These are phyloP conservation scores for Drosophila lacteicornis DNA, from an alignment of 1,140 invertebrate species.

Conservation along the genomic window DNA sequence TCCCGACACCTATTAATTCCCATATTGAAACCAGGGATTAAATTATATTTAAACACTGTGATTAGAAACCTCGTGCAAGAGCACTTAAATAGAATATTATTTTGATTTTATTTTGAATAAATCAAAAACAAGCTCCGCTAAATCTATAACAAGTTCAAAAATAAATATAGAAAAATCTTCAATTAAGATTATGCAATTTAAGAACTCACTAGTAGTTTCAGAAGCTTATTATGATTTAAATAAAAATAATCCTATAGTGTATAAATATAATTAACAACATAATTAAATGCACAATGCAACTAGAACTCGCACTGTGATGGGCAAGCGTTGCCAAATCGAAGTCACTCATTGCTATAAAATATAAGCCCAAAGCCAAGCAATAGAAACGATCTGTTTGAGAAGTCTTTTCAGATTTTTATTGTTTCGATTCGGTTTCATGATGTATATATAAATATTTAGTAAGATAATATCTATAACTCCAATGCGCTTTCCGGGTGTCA, in stretches of 20 bases:
- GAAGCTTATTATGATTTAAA: neutral
- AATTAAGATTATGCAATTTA: neutral
- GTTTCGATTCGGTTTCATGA: conserved; percentile 46
- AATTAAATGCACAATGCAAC: neutral
- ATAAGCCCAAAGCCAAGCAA: conserved; percentile 5
- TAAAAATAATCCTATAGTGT: too few species aligned
- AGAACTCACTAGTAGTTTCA: neutral
- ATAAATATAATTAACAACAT: neutral
- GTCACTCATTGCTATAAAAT: conserved; percentile 2
- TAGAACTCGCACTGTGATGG: conserved; percentile 19
- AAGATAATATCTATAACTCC: conserved; percentile 38
- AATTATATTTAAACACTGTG: conserved; percentile 4
- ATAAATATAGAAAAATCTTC: neutral
- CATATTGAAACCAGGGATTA: neutral
- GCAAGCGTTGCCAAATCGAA: conserved; percentile 30
- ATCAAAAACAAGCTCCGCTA: conserved; percentile 1
- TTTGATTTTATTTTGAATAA: neutral
- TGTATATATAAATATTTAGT: conserved; percentile 24
- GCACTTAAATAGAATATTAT: neutral
- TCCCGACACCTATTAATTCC: neutral
- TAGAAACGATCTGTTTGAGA: conserved; percentile 19
- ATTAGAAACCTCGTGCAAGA: conserved; percentile 4
- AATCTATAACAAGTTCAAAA: conserved; percentile 10
- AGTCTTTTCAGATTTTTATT: conserved; percentile 59
- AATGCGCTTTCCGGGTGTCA: conserved; percentile 6